Base-by-base conservation (phyloP, 2,113 vertebrate species). In the Lynx canadensis region DNA sequence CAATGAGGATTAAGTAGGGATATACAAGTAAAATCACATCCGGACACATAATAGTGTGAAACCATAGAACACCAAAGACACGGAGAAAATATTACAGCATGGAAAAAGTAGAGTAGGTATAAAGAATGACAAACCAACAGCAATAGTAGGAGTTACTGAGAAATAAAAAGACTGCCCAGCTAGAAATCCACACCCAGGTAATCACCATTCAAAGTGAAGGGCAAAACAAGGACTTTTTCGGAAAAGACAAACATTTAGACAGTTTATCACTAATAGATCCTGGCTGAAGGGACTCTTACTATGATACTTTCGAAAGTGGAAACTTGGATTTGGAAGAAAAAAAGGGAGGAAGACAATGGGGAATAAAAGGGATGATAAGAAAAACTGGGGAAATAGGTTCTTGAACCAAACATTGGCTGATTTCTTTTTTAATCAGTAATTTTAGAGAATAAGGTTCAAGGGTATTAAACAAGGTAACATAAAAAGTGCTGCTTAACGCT, bases 181-280 rank as follows among this genome's bases (percentile, higher is more conserved):
- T 79, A 94, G 60, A 94, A 65, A 57, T 57, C 15, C 41, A 91
- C 48, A 57, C 68, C 19, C 19, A 76, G 48, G 29, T 23, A 81
- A 80, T 68, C n/a, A 33, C 18, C 36, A 52, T 69, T 86, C 45
- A 86, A 93, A 86, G 69, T 55, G 57, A 80, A 66, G 33, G 8
- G 79, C 11, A 95, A 86, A 90, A 89, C 65, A n/a, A 91, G n/a
- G 76, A 76, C 48, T 69, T 90, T 94, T 79, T 50, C 7, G 38
- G 33, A 48, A 85, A 93, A 52, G 27, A 76, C 1, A 83, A 68
- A 55, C 21, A 60, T 25, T 23, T 36, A 65, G 33, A 76, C 21
- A 29, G 7, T 84, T 45, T 95, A 63, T 93, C 36, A 92, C 52
- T 95, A 78, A 48, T 1, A 73, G 36, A 60, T 2, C 33, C 25